Evolutionary conservation across 2,113 vertebrate genomes (phyloP).

Genomic region (Dipodomys stephensi): DNA sequence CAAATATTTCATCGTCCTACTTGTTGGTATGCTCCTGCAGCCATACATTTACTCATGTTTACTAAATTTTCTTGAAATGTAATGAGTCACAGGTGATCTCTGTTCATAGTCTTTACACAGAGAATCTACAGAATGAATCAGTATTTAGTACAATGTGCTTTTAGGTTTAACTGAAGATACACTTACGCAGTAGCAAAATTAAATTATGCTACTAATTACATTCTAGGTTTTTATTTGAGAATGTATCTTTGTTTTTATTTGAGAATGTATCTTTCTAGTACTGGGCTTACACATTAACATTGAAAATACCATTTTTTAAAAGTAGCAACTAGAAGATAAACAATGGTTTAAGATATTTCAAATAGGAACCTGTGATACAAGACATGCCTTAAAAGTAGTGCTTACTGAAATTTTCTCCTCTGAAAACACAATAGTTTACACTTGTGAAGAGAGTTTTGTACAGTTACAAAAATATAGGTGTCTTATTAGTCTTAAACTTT

Average conservation of each 20-base stretch:
- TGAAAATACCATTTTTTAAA: slow-evolving; percentile 47
- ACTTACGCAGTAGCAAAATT: slow-evolving; percentile 9
- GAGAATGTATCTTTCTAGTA: neutral
- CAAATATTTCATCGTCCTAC: slow-evolving; percentile 69
- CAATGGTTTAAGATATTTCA: slow-evolving; percentile 16
- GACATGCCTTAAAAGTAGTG: slow-evolving; percentile 9
- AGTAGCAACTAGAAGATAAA: slow-evolving; percentile 39
- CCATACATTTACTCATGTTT: slow-evolving; percentile 65
- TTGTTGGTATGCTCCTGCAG: slow-evolving; percentile 56
- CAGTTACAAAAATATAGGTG: slow-evolving; percentile 6
- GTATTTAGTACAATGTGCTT: slow-evolving; percentile 46
- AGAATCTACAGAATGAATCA: slow-evolving; percentile 48
- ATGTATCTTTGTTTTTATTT: slow-evolving; percentile 15
- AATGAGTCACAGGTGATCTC: slow-evolving; percentile 72
- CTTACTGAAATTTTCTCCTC: neutral
- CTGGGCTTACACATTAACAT: slow-evolving; percentile 44
- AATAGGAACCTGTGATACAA: slow-evolving; percentile 28
- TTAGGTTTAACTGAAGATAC: slow-evolving; percentile 52
- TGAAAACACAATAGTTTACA: neutral
- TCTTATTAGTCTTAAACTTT: slow-evolving; percentile 50
- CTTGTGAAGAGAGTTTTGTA: neutral
- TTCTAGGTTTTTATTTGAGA: slow-evolving; percentile 42
- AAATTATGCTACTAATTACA: neutral
- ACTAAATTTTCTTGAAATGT: slow-evolving; percentile 66
- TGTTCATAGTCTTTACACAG: slow-evolving; percentile 40